Evolutionary conservation across 1,140 invertebrate genomes (phyloP), one percentile per base, ranked within the genome.

Genomic region (Monochamus saltuarius): DNA sequence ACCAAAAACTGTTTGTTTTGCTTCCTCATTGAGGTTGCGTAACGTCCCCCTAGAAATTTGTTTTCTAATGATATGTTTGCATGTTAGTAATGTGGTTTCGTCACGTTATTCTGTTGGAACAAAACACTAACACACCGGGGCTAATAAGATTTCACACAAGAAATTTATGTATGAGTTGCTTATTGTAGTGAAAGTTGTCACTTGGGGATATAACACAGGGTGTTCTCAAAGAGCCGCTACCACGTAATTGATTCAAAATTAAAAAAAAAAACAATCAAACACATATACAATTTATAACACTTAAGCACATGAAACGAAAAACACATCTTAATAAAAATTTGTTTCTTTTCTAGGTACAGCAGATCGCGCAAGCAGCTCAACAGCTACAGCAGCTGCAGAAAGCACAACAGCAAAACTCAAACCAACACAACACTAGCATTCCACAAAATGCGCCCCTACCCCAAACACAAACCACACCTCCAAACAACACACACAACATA

Each of bases 321-420:
- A n/a, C n/a, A n/a, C n/a, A 29, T 29, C 4, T 40, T 40, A 40
- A 40, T 4, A 4, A 7, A 46, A 40, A 36, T 22, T 58, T 36
- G 38, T 38, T 16, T 46, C 10, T 50, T n/a, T 70, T 68, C 34
- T 75, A 88, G 82, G 83, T 90, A 14, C 84, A 86, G 62, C 90
- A 92, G 70, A 84, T 92, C 58, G 88, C 88, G 7, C 90, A 92
- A 75, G 89, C 90, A 46, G 89, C 89, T 0, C 90, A 92, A 75
- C 90, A 91, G 62, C 80, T 91, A 37, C 88, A 91, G 65, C 89
- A 89, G 53, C 78, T 90, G 49, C 88, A 92, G 65, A 89, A 92
- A 71, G 85, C 89, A 52, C 89, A 90, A 22, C 81, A 75, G 73
- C 81, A 57, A 69, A 81, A 59, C 64, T 73, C 71, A 71, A 78